phyloP scores from a whole-genome alignment of 2,797 vertebrate genomes.

The Otolemur crassicaudatus region DNA sequence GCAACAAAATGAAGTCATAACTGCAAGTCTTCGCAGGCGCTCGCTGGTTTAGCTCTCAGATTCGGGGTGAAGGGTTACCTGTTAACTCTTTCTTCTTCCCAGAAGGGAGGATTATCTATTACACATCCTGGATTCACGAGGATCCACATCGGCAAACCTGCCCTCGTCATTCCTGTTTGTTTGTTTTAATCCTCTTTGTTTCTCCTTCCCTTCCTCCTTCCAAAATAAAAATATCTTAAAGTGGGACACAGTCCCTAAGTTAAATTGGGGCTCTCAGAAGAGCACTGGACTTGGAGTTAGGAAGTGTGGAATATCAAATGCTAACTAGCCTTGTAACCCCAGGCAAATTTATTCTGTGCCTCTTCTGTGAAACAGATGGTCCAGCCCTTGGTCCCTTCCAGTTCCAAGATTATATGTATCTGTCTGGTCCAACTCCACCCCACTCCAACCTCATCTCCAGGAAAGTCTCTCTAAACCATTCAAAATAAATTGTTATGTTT shows the following conservation, averaged over 20 bases:
- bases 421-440: neutral
- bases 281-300: neutral
- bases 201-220: neutral
- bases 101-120: neutral
- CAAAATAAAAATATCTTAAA: neutral
- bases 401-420: constrained; percentile 8
- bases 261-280: neutral
- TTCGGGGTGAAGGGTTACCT: neutral
- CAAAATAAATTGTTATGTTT: constrained; percentile 21
- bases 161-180: neutral
- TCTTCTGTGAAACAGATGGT: constrained; percentile 29
- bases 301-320: neutral
- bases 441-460: neutral
- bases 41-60: neutral
- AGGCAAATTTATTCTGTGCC: neutral
- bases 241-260: neutral
- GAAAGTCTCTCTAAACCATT: constrained; percentile 46
- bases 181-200: neutral
- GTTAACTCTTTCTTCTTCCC: neutral
- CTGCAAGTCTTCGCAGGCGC: neutral
- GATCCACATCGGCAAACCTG: neutral
- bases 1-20: constrained; percentile 39
- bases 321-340: constrained; percentile 19
- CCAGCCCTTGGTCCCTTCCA: neutral
- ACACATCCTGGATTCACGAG: neutral